Percentiles rank a stretch among this genome's conserved stretches.
Conservation (phyloP, 2,113 vertebrate genomes). For the Macrotus californicus region DNA sequence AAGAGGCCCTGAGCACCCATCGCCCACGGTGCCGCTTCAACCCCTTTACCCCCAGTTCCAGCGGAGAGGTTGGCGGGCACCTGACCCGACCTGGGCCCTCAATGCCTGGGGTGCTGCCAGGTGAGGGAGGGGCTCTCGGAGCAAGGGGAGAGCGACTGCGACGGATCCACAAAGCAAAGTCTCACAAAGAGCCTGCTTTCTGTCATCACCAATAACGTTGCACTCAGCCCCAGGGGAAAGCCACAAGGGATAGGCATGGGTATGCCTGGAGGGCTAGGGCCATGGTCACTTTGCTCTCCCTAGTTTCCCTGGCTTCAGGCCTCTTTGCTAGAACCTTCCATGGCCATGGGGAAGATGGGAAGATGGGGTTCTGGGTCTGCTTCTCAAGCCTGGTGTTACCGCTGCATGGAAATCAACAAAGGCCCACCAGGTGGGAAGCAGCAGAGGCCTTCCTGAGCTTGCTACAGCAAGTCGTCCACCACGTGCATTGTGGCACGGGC, state of each 20-base stretch:
- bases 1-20: neutral
- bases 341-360: neutral
- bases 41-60: neutral
- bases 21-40: rapidly evolving
- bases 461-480: neutral
- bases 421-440: neutral
- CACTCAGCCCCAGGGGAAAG: constrained; percentile 78
- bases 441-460: neutral
- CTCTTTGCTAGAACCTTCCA: constrained; percentile 77
- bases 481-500: neutral
- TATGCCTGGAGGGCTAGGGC: constrained; percentile 74
- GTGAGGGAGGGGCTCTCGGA: neutral
- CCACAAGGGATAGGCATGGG: constrained; percentile 70
- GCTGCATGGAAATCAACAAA: neutral
- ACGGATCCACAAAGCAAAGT: constrained; percentile 4
- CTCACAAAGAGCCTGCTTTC: constrained; percentile 80
- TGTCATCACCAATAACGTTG: constrained; percentile 46
- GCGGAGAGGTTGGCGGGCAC: neutral
- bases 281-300: constrained; percentile 76
- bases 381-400: constrained; percentile 24
- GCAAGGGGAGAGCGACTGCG: too few relatives aligned
- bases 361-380: rapidly evolving
- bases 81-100: too few relatives aligned
- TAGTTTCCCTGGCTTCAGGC: constrained; percentile 83
- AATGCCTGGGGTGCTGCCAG: too few relatives aligned